Percentiles rank a stretch among this genome's conserved stretches.
Evolutionary conservation across 2,888 invertebrate species (phyloP).

Genomic region (Drosophila testacea): DNA sequence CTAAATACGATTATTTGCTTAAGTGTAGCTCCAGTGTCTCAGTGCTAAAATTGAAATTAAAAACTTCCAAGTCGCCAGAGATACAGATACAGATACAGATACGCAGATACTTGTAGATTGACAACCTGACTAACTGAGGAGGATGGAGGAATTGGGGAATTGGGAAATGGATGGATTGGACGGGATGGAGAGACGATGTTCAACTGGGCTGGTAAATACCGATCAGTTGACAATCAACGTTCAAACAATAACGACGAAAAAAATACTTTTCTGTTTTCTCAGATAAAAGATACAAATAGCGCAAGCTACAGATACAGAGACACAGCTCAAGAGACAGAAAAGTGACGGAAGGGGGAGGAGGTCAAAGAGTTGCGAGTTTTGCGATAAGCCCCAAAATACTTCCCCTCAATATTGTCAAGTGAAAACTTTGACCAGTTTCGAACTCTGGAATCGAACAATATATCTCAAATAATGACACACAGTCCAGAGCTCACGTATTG

Average conservation of each 20-base stretch:
- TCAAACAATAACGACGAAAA: conserved; percentile 69
- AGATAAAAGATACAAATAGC: conserved; percentile 68
- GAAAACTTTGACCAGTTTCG: conserved; percentile 12
- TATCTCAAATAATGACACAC: conserved; percentile 34
- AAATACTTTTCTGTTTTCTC: conserved; percentile 44
- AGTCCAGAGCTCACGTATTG: conserved; percentile 39
- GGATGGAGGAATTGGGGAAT: neutral
- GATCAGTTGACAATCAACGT: conserved; percentile 78
- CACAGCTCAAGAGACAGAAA: conserved; percentile 6
- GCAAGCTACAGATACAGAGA: conserved; percentile 35
- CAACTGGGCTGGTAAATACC: conserved; percentile 38
- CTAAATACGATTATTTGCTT: conserved; percentile 73
- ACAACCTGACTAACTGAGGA: conserved; percentile 9
- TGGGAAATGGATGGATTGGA: neutral
- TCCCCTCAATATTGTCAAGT: neutral
- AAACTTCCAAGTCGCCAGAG: conserved; percentile 50
- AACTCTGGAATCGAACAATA: conserved; percentile 22
- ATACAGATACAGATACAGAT: conserved; percentile 15
- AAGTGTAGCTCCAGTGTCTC: conserved; percentile 71
- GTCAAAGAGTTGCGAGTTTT: neutral
- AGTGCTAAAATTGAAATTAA: conserved; percentile 60
- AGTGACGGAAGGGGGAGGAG: neutral
- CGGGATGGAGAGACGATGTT: conserved; percentile 16
- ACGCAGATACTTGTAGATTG: conserved; percentile 15
- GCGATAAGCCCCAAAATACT: conserved; percentile 16